Percentiles rank a stretch among this genome's conserved stretches.
Evolutionary conservation across 2,888 invertebrate genomes (phyloP).

Genomic region (Eupithecia inturbata): DNA sequence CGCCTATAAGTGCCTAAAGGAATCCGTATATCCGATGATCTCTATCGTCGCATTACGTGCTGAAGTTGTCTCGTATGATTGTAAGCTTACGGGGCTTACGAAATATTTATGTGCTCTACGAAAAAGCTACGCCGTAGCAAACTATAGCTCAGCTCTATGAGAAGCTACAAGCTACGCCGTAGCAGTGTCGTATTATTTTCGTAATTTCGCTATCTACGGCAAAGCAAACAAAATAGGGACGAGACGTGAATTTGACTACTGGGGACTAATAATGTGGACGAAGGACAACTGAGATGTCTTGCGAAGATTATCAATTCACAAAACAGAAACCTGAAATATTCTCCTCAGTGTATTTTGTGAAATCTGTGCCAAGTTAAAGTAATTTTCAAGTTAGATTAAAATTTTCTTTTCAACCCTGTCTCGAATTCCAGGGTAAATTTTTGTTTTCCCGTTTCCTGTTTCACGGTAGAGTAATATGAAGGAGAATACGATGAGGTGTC

Average conservation of each 20-base stretch:
- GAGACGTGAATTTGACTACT: constrained; percentile 1
- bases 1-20: constrained; percentile 6
- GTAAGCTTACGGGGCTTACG: constrained; percentile 15
- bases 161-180: constrained; percentile 4
- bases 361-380: constrained; percentile 19
- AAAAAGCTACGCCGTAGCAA: constrained; percentile 30
- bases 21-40: neutral
- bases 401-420: constrained; percentile 23
- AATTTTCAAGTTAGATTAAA: constrained; percentile 26
- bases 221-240: constrained; percentile 3
- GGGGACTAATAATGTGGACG: constrained; percentile 24
- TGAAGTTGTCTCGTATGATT: constrained; percentile 15
- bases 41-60: constrained; percentile 1
- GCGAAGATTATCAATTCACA: constrained; percentile 15
- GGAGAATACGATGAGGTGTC: constrained; percentile 22
- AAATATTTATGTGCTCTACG: constrained; percentile 16
- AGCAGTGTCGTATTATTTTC: constrained; percentile 15
- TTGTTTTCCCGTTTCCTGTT: constrained; percentile 30
- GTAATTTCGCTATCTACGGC: constrained; percentile 9
- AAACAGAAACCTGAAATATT: constrained; percentile 16
- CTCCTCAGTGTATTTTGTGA: constrained; percentile 16
- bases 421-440: constrained; percentile 20
- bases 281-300: constrained; percentile 17
- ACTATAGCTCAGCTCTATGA: constrained; percentile 15
- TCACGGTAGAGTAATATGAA: constrained; percentile 24